Conservation (phyloP, 2,888 invertebrate species). For the Dynastes maya region DNA sequence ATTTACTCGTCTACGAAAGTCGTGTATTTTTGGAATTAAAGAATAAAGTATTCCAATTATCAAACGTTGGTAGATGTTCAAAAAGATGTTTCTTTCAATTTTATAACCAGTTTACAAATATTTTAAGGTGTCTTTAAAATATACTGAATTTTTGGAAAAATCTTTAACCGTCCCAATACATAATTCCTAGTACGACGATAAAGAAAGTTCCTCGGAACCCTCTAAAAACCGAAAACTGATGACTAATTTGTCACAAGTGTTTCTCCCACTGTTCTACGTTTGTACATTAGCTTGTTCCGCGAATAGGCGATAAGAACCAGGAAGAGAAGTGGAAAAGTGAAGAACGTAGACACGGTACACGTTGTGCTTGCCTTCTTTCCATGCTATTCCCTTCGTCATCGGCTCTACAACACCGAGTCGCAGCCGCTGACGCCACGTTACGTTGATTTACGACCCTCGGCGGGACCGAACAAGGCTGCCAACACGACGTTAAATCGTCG, state of each 20-base stretch:
- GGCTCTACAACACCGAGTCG: constrained; percentile 6
- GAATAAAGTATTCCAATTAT: too few relatives aligned
- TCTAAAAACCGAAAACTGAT: constrained; percentile 65
- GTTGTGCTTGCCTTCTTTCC: constrained; percentile 57
- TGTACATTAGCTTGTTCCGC: constrained; percentile 53
- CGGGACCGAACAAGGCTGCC: constrained; percentile 53
- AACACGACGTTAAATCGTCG: constrained; percentile 35
- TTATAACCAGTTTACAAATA: too few relatives aligned
- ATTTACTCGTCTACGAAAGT: too few relatives aligned
- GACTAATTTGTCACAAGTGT: constrained; percentile 69
- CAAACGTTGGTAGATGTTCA: too few relatives aligned
- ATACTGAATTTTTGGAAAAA: too few relatives aligned
- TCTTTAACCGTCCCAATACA: neutral
- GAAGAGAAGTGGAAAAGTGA: constrained; percentile 50
- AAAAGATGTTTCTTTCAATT: too few relatives aligned
- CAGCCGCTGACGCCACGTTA: constrained; percentile 58
- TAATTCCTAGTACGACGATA: constrained; percentile 60
- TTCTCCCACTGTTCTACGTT: constrained; percentile 5
- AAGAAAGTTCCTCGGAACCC: constrained; percentile 54
- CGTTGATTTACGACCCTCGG: constrained; percentile 60
- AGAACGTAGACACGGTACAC: constrained; percentile 54
- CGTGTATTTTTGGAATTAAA: too few relatives aligned
- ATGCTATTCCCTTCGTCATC: neutral
- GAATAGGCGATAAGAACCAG: constrained; percentile 62
- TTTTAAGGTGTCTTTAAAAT: too few relatives aligned